Conservation (phyloP, 2,113 vertebrate genomes). For the Rhinolophus sinicus region DNA sequence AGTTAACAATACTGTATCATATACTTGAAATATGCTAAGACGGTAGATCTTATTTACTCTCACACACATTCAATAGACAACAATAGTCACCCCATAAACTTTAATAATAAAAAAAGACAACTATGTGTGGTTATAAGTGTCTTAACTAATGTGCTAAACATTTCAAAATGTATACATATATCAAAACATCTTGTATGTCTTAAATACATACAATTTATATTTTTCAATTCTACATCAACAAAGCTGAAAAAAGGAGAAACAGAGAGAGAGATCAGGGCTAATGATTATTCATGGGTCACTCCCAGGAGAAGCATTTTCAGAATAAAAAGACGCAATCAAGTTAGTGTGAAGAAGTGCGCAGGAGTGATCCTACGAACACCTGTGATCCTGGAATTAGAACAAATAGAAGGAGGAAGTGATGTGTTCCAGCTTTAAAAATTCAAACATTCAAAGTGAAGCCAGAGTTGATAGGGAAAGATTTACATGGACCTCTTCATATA, state of each 20-base stretch:
- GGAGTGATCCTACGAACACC: background rate
- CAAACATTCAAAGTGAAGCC: background rate
- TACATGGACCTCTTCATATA: background rate
- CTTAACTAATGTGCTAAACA: background rate
- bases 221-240: background rate
- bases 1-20: background rate
- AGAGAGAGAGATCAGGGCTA: background rate
- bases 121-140: background rate
- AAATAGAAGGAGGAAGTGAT: background rate
- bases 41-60: background rate
- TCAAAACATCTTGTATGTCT: background rate
- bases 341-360: background rate
- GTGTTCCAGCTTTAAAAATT: background rate
- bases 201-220: background rate
- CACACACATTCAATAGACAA: background rate
- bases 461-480: background rate
- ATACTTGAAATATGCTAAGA: background rate
- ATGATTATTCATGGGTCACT: accelerated
- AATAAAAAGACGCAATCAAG: background rate
- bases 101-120: no score
- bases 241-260: background rate
- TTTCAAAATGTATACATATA: background rate
- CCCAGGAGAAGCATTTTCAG: background rate
- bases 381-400: background rate
- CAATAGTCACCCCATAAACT: no score